Evolutionary conservation across 2,888 invertebrate species (phyloP).

Genomic region (Microctonus aethiopoides): DNA sequence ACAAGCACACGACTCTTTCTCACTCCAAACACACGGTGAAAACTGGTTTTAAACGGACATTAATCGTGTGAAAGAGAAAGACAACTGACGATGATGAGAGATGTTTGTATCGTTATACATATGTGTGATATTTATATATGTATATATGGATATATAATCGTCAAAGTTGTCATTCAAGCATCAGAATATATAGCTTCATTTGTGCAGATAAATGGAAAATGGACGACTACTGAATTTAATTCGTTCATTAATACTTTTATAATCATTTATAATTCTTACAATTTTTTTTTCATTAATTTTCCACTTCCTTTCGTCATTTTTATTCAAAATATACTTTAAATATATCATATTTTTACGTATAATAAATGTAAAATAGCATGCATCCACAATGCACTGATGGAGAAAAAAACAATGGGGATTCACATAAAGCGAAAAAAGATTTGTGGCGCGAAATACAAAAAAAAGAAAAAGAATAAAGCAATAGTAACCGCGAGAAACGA

Average conservation of each 20-base stretch:
- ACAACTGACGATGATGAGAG: constrained; percentile 31
- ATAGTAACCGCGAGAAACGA: constrained; percentile 12
- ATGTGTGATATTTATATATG: neutral
- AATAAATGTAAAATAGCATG: no score
- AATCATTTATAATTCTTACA: neutral
- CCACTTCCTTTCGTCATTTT: no score
- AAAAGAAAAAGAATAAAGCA: neutral
- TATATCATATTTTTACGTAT: no score
- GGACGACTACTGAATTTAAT: neutral
- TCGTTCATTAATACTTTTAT: neutral
- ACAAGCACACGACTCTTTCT: constrained; percentile 20
- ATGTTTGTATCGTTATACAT: constrained; percentile 5
- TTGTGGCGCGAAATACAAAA: constrained; percentile 1
- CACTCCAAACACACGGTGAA: constrained; percentile 41
- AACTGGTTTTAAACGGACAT: constrained; percentile 41
- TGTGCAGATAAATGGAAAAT: no score
- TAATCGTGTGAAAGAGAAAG: neutral
- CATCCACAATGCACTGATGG: no score
- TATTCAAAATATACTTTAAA: no score
- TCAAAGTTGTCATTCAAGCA: neutral
- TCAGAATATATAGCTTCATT: no score
- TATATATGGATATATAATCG: neutral
- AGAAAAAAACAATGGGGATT: neutral
- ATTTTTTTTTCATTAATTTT: neutral
- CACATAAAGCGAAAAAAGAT: neutral